These are phyloP conservation scores for Macrobrachium nipponense DNA, from an alignment of 1,140 invertebrate species.

Conservation along the genomic window DNA sequence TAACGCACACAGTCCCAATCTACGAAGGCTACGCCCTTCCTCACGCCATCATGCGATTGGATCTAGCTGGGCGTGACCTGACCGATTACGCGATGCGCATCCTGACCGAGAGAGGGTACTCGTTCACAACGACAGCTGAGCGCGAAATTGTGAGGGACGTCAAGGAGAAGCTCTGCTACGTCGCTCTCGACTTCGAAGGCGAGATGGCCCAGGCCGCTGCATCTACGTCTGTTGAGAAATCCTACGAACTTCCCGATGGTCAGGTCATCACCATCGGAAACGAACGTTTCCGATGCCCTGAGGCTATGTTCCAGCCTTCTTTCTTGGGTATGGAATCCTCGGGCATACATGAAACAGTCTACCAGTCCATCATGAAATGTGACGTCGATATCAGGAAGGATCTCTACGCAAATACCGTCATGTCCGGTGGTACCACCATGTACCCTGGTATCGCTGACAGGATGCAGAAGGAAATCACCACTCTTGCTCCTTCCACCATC, in stretches of 20 bases:
- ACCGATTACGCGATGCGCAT: slow-evolving; percentile 94
- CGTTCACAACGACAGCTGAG: slow-evolving; percentile 76
- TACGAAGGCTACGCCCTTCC: slow-evolving; percentile 92
- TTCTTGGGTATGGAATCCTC: slow-evolving; percentile 88
- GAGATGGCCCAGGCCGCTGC: too few relatives aligned
- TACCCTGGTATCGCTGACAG: slow-evolving; percentile 74
- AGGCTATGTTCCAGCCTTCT: slow-evolving; percentile 68
- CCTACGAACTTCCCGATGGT: too few relatives aligned
- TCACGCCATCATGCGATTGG: slow-evolving; percentile 74
- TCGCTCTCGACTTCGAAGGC: too few relatives aligned
- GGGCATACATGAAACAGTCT: slow-evolving; percentile 85
- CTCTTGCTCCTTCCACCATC: slow-evolving; percentile 84
- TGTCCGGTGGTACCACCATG: slow-evolving; percentile 76
- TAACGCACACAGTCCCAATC: slow-evolving; percentile 94
- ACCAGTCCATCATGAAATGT: slow-evolving; percentile 76
- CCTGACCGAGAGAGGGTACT: slow-evolving; percentile 79
- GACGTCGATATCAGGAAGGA: slow-evolving; percentile 75
- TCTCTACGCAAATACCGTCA: slow-evolving; percentile 82
- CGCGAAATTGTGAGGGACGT: slow-evolving; percentile 80
- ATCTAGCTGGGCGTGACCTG: slow-evolving; percentile 85
- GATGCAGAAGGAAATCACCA: slow-evolving; percentile 75
- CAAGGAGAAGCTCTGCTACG: too few relatives aligned
- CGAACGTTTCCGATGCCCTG: slow-evolving; percentile 17
- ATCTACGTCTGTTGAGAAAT: too few relatives aligned
- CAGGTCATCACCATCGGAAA: not conserved